Evolutionary conservation across 2,797 vertebrate genomes (phyloP), one percentile per base, ranked within the genome.

Genomic region (Phataginus tetradactyla): DNA sequence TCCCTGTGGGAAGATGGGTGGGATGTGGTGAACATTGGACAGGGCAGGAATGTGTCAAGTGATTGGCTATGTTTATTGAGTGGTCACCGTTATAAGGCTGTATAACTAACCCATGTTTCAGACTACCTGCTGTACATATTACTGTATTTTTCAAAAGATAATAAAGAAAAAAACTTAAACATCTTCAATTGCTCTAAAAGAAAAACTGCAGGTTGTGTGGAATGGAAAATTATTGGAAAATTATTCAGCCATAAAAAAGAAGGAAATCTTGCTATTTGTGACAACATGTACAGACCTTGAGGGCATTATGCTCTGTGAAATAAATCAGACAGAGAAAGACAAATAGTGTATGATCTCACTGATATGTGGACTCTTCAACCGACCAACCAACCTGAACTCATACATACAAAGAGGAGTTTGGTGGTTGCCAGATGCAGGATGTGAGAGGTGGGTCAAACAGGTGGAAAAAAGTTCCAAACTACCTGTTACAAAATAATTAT

Each of bases 1-100:
- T 69, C 53, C 45, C 21, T 23, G 14, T 27, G 29, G 45, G 21
- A 3, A 17, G 18, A 21, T 57, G 51, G 27, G 21, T 9, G 17
- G 53, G 32, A 14, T 3, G 1, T 11, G 7, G 10, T 4, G 9
- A 39, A 27, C 34, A 14, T 0, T 9, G n/a, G 29, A 9, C 8
- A 61, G 55, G 14, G 53, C 64, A 78, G 57, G 72, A 61, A 13
- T 1, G 55, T 5, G 13, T 39, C 55, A n/a, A 20, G 51, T 9
- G 20, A 27, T 23, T 5, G 12, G 13, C 7, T 7, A 18, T 0
- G 2, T 23, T 23, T 34, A 37, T 0, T 18, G 14, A 57, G 27
- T 7, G 2, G 4, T 4, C 39, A 11, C 14, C 49, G 5, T 10
- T 10, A 2, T 14, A 77, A n/a, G 20, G 34, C 37, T 55, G 64